Conservation (phyloP, 2,888 invertebrate genomes). For the Leucozona laternaria region DNA sequence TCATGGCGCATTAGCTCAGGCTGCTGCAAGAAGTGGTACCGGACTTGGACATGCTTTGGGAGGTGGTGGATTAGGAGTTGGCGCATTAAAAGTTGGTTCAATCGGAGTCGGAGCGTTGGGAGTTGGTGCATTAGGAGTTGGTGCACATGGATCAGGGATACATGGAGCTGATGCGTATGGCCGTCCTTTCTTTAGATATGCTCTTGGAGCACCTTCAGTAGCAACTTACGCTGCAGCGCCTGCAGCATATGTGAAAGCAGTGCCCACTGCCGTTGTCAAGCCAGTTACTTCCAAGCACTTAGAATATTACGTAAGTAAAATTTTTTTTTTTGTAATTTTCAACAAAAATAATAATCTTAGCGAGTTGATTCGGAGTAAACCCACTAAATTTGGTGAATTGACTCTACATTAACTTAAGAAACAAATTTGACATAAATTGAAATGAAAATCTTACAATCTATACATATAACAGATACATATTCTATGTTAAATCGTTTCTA, state of each 20-base stretch:
- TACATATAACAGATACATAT: too few relatives aligned
- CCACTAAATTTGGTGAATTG: too few relatives aligned
- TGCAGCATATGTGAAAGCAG: conserved; percentile 81
- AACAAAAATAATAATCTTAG: neutral
- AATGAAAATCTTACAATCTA: too few relatives aligned
- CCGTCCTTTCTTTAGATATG: conserved; percentile 79
- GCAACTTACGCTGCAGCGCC: conserved; percentile 82
- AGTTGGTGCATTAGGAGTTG: conserved; percentile 65
- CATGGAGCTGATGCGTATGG: conserved; percentile 69
- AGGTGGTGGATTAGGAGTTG: conserved; percentile 57
- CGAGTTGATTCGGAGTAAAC: too few relatives aligned
- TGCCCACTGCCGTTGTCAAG: conserved; percentile 84
- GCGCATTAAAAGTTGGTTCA: conserved; percentile 58
- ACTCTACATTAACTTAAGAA: too few relatives aligned
- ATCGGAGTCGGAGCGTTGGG: conserved; percentile 75
- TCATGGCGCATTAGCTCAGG: conserved; percentile 79
- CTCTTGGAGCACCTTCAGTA: conserved; percentile 81
- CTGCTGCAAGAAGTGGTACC: conserved; percentile 73
- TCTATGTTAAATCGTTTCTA: too few relatives aligned
- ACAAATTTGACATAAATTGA: too few relatives aligned
- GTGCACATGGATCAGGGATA: conserved; percentile 70
- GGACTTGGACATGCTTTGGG: conserved; percentile 52
- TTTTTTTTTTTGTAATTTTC: neutral
- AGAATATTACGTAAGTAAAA: conserved; percentile 86
- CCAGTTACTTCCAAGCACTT: conserved; percentile 86